phyloP scores from a whole-genome alignment of 64 coral and sea anemone species.

The Anthopleura sola region DNA sequence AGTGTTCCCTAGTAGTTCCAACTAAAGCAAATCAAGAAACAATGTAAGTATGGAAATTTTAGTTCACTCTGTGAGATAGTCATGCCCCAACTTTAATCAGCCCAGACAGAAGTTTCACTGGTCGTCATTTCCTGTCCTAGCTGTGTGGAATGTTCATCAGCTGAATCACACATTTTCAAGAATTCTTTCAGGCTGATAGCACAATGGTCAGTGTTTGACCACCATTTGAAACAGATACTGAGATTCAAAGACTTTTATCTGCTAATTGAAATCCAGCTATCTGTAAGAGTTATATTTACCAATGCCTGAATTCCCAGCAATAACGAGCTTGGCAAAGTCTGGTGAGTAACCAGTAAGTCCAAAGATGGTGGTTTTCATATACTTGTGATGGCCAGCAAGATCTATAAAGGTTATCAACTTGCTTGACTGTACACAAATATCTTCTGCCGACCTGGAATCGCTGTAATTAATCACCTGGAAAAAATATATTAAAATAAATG shows the following conservation, averaged over 20 bases:
- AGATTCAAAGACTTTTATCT: too few species aligned
- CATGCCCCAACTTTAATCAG: too few species aligned
- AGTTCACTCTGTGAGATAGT: too few species aligned
- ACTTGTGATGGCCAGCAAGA: conserved; percentile 98
- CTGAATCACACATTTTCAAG: too few species aligned
- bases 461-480: conserved; percentile 88
- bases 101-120: too few species aligned
- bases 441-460: conserved; percentile 88
- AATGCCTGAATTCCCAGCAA: conserved; percentile 94
- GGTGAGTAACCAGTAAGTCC: conserved; percentile 93
- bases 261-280: neutral
- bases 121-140: too few species aligned
- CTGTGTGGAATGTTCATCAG: too few species aligned
- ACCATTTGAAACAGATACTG: too few species aligned
- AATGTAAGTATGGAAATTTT: neutral
- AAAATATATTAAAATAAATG: neutral
- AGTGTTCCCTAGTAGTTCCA: conserved; percentile 91
- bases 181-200: too few species aligned
- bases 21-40: conserved; percentile 23
- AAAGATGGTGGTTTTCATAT: conserved; percentile 97
- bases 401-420: conserved; percentile 97
- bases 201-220: too few species aligned
- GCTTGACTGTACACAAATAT: conserved; percentile 91
- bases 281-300: conserved; percentile 18
- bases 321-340: conserved; percentile 91